Evolutionary conservation across 2,888 invertebrate genomes (phyloP).

Genomic region (Tholera decimalis): DNA sequence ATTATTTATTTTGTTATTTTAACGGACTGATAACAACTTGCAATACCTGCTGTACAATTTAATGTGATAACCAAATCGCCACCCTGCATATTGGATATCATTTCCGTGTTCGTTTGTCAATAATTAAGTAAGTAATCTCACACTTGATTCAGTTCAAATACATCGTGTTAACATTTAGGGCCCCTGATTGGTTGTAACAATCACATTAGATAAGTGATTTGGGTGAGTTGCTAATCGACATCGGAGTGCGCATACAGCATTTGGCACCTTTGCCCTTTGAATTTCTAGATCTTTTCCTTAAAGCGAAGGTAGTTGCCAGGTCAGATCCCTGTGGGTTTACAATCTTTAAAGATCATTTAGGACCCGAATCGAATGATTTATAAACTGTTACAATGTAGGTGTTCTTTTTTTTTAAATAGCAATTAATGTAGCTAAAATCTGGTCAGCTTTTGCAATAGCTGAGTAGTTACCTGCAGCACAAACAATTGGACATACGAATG

Average conservation of each 20-base stretch:
- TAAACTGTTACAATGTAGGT: not conserved
- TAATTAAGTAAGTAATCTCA: not conserved
- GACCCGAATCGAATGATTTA: not conserved
- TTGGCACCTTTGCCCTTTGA: conserved; percentile 33
- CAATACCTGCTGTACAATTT: too few species aligned
- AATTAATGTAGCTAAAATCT: not conserved
- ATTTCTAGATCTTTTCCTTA: conserved; percentile 25
- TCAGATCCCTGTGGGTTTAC: not conserved
- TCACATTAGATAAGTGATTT: conserved; percentile 51
- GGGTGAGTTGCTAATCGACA: conserved; percentile 52
- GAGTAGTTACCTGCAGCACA: too few species aligned
- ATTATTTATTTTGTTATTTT: too few species aligned
- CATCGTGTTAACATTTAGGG: conserved; percentile 26
- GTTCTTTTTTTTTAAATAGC: not conserved
- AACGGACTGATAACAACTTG: too few species aligned
- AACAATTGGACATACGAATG: too few species aligned
- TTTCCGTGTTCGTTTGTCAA: not conserved
- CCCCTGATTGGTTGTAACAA: conserved; percentile 32
- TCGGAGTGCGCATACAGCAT: conserved; percentile 32
- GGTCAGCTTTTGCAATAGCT: not conserved
- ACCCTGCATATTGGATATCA: too few species aligned
- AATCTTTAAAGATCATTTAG: conserved; percentile 10
- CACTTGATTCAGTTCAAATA: conserved; percentile 11
- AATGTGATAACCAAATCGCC: too few species aligned
- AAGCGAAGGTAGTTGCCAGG: conserved; percentile 7